Percentiles rank a stretch among this genome's conserved stretches.
Conservation (phyloP, 2,113 vertebrate genomes). For the Antigone vipio region DNA sequence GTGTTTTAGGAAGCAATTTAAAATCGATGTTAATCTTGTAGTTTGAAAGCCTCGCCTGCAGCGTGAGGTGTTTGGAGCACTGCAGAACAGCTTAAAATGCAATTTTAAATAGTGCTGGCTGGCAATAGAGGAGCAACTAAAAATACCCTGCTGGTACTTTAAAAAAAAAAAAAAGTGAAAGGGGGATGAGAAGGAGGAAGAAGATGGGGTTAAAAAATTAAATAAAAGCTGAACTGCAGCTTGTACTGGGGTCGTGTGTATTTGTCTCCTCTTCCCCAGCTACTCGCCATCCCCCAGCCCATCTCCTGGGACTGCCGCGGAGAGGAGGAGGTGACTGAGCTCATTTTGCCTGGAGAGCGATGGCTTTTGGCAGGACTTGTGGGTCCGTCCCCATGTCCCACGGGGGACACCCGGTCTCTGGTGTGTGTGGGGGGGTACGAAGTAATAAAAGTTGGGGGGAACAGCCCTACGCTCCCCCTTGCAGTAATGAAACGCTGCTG, state of each 20-base stretch:
- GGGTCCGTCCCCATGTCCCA: not conserved
- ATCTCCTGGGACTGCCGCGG: not conserved
- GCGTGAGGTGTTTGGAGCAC: conserved; percentile 3
- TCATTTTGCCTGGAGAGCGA: not conserved
- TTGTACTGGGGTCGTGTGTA: not conserved
- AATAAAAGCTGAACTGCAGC: not conserved
- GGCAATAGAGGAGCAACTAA: not conserved
- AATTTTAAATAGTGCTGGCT: conserved; percentile 42
- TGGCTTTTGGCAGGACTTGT: not conserved
- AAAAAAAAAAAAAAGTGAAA: not conserved
- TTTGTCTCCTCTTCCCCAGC: not conserved
- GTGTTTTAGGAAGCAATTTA: conserved; percentile 26
- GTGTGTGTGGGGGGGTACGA: not conserved
- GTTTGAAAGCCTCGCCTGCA: conserved; percentile 11
- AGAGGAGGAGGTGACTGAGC: not conserved
- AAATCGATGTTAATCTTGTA: conserved; percentile 39
- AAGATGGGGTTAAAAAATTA: not conserved
- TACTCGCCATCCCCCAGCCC: not conserved
- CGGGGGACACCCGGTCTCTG: not conserved
- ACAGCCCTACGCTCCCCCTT: not conserved
- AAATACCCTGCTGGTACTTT: not conserved
- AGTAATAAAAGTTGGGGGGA: not conserved
- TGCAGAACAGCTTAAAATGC: conserved; percentile 43
- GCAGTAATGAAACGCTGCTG: not conserved
- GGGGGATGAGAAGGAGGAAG: not conserved